Evolutionary conservation across 1,140 invertebrate species (phyloP), one percentile per base, ranked within the genome.

Genomic region (Microplitis mediator): DNA sequence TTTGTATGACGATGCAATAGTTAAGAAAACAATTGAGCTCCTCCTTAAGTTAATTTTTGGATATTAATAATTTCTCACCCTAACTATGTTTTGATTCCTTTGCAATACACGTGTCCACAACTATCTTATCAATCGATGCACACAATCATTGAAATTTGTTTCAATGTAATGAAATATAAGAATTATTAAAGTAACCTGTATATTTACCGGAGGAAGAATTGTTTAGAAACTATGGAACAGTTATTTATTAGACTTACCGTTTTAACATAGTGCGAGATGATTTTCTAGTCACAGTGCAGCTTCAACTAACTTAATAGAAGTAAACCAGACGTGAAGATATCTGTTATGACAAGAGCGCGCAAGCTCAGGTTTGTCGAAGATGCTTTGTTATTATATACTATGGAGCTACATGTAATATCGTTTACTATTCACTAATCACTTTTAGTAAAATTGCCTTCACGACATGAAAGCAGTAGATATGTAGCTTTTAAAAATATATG

Each of bases 311-410:
- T 8, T 62, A 13, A 36, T 4, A 50, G 32, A 51, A 36, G 31
- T 62, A 60, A 69, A 23, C 14, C 36, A 13, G n/a, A 36, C 35
- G 67, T 45, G 36, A 69, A 35, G 13, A 69, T 51, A 70, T 70
- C 32, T 70, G 16, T 39, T 23, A 13, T 35, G 14, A 31, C 35
- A 51, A 62, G 16, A 70, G 68, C 56, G 68, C 68, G 68, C 68
- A 70, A 70, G 39, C 68, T 70, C 68, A 62, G 68, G 35, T 36
- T 69, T 65, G 23, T 9, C 56, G 23, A 31, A 31, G 14, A 58
- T 9, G 9, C 8, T 23, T 65, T 13, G 16, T 4, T 35, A n/a
- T 62, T 35, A 60, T 36, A 60, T 45, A 31, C 36, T 23, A 23
- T 23, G 23, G 0, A 23, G 23, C 23, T 23, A 23, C 23, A 23